Evolutionary conservation across 2,797 vertebrate genomes (phyloP).

Genomic region (Catamblyrhynchus diadema): DNA sequence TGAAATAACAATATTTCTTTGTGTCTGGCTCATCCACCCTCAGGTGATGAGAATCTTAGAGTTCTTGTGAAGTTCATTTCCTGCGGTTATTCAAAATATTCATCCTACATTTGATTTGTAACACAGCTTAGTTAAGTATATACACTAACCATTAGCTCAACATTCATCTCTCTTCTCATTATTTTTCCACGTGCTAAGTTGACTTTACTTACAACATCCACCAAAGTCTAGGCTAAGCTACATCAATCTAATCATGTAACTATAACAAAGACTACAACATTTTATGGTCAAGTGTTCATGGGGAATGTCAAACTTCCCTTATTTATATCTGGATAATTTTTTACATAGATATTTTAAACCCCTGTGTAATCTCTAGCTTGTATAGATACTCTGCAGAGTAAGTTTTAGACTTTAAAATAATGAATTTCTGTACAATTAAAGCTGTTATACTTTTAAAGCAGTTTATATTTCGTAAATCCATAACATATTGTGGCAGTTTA

Average conservation of each 20-base stretch:
- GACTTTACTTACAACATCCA: not conserved
- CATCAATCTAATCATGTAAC: not conserved
- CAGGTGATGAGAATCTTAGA: not conserved
- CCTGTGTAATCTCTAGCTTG: not conserved
- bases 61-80: not conserved
- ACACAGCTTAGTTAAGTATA: not conserved
- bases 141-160: not conserved
- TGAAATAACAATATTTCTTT: not conserved
- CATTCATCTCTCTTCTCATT: not conserved
- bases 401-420: not conserved
- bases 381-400: not conserved
- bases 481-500: not conserved
- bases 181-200: not conserved
- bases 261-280: not conserved
- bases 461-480: not conserved
- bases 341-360: not conserved
- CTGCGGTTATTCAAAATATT: not conserved
- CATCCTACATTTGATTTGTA: not conserved
- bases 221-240: not conserved
- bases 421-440: not conserved
- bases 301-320: not conserved
- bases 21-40: not conserved
- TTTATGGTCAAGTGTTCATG: not conserved
- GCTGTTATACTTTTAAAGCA: not conserved
- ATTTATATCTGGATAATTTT: not conserved